Evolutionary conservation across 2,113 vertebrate species (phyloP).

Genomic region (Amphiprion ocellaris): DNA sequence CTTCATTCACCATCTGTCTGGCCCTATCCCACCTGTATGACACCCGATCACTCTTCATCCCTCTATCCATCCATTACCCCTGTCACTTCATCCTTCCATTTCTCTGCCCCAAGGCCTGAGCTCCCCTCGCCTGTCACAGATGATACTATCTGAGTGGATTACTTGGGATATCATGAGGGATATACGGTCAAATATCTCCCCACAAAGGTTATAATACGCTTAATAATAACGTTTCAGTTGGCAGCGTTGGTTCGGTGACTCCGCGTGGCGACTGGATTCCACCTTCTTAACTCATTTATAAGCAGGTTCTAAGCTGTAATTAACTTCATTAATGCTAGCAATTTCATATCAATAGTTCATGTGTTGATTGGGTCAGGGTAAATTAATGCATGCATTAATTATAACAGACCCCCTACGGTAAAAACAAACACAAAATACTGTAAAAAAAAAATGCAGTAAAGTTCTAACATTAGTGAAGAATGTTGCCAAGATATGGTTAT

Average conservation of each 20-base stretch:
- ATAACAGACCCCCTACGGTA: too few relatives aligned
- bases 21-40: slow-evolving; percentile 77
- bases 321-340: too few relatives aligned
- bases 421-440: too few relatives aligned
- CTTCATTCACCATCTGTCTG: slow-evolving; percentile 74
- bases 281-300: neutral
- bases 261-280: neutral
- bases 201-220: slow-evolving; percentile 45
- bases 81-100: slow-evolving; percentile 77
- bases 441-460: too few relatives aligned
- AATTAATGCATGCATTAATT: too few relatives aligned
- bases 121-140: slow-evolving; percentile 75
- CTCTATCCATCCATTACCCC: slow-evolving; percentile 76
- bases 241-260: neutral
- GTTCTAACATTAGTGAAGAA: too few relatives aligned
- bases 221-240: slow-evolving; percentile 27
- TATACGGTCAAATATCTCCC: slow-evolving; percentile 46
- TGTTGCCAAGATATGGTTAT: too few relatives aligned
- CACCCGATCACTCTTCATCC: slow-evolving; percentile 80
- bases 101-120: slow-evolving; percentile 80
- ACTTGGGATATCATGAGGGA: slow-evolving; percentile 59
- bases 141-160: slow-evolving; percentile 68
- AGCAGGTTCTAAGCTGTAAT: too few relatives aligned
- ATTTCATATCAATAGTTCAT: too few relatives aligned
- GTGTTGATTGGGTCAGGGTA: too few relatives aligned